Conservation (phyloP, 2,888 invertebrate genomes). For the Aporophyla lueneburgensis region DNA sequence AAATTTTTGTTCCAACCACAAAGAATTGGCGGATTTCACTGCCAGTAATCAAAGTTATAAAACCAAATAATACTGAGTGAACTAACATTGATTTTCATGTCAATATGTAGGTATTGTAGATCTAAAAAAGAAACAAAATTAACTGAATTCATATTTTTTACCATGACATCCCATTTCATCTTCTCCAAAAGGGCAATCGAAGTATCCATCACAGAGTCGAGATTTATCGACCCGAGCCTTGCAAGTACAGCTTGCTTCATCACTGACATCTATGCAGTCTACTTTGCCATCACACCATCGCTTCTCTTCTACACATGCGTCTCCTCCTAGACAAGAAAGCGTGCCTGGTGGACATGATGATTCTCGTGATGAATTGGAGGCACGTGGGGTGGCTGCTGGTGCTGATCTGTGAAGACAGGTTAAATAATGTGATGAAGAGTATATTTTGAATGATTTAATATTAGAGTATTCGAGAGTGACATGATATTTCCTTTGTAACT, state of each 20-base stretch:
- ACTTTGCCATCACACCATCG: conserved; percentile 94
- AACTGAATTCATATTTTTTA: conserved; percentile 73
- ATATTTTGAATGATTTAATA: background rate
- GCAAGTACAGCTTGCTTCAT: conserved; percentile 94
- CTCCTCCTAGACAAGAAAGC: conserved; percentile 78
- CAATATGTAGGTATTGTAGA: background rate
- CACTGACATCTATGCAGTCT: conserved; percentile 94
- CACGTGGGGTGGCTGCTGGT: conserved; percentile 51
- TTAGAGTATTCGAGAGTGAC: background rate
- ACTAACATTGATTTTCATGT: background rate
- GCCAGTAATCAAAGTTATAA: background rate
- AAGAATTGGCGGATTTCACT: no score
- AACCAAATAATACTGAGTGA: background rate
- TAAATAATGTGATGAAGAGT: background rate
- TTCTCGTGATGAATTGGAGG: conserved; percentile 73
- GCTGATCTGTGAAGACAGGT: conserved; percentile 65
- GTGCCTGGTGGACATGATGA: conserved; percentile 78
- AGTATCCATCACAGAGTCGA: conserved; percentile 95
- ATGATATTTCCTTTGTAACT: background rate
- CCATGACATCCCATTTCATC: conserved; percentile 96
- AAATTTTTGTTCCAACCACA: no score
- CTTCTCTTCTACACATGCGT: conserved; percentile 88
- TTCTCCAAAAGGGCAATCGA: conserved; percentile 95
- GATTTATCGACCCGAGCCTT: conserved; percentile 92
- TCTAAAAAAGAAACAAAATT: background rate